Percentiles rank a stretch among this genome's conserved stretches.
These are phyloP conservation scores for Griposia aprilina DNA, from an alignment of 2,888 invertebrate species.

Conservation along the genomic window DNA sequence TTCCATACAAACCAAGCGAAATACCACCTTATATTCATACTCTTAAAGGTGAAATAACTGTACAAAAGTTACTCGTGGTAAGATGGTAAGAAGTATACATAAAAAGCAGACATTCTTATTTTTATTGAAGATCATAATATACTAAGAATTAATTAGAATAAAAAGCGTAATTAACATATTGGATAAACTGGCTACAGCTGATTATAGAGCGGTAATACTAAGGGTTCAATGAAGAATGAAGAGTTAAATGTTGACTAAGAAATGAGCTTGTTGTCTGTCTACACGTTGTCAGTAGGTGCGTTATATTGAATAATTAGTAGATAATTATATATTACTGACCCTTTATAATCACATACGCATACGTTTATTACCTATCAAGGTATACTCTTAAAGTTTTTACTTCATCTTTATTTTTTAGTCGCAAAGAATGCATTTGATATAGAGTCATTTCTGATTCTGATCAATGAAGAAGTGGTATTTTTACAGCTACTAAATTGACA, in stretches of 20 bases:
- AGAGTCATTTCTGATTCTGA: not conserved
- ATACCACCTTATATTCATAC: conserved; percentile 24
- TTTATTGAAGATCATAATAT: conserved; percentile 56
- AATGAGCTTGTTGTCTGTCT: conserved; percentile 30
- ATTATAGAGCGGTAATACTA: conserved; percentile 27
- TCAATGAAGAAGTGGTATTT: not conserved
- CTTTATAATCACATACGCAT: conserved; percentile 12
- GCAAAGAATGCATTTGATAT: not conserved
- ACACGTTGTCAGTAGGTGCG: conserved; percentile 25
- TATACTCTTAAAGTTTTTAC: too few relatives aligned
- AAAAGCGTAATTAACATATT: conserved; percentile 50
- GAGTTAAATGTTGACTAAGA: conserved; percentile 11
- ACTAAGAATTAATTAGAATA: conserved; percentile 59
- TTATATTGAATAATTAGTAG: conserved; percentile 26
- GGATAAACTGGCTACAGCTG: conserved; percentile 41
- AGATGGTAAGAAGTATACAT: conserved; percentile 40
- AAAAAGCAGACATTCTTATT: conserved; percentile 44
- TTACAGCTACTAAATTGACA: not conserved
- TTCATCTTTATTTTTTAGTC: not conserved
- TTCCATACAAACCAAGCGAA: conserved; percentile 30
- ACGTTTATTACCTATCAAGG: not conserved
- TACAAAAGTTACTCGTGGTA: not conserved
- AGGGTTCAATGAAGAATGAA: conserved; percentile 27
- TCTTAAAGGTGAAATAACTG: not conserved
- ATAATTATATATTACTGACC: conserved; percentile 11